A percentile compares a stretch with the other conserved stretches of the same genome.
Evolutionary conservation across 2,888 invertebrate genomes (phyloP).

Genomic region (Acanthosepion esculentum): DNA sequence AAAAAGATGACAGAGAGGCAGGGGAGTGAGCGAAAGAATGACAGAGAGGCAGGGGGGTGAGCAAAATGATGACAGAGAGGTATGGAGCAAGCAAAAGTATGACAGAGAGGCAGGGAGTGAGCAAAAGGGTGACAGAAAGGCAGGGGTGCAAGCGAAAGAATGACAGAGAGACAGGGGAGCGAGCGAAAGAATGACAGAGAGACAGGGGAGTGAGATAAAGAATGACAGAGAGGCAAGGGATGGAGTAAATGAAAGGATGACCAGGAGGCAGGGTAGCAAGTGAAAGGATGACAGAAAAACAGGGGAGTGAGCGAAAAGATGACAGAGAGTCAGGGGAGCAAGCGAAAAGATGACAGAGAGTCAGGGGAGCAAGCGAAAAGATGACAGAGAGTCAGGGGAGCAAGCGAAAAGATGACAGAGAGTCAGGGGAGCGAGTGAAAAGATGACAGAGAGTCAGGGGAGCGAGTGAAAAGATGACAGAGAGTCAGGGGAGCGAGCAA

Average conservation of each 20-base stretch:
- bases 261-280: background rate
- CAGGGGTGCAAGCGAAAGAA: background rate
- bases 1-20: background rate
- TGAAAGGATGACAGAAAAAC: background rate
- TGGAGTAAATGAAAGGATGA: background rate
- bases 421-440: background rate
- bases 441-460: background rate
- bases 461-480: background rate
- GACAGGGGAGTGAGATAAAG: rapidly evolving
- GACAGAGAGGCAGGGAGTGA: background rate
- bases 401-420: background rate
- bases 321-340: background rate
- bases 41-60: background rate
- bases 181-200: no score
- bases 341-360: background rate
- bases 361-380: no score
- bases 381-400: background rate
- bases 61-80: background rate
- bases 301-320: background rate
- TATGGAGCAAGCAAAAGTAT: background rate
- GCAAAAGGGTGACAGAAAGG: background rate
- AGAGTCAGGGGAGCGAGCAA: no score
- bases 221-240: background rate
- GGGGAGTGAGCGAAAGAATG: background rate
- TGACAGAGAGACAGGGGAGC: background rate